Conservation (phyloP, 2,797 vertebrate species). For the Peromyscus aztecus region DNA sequence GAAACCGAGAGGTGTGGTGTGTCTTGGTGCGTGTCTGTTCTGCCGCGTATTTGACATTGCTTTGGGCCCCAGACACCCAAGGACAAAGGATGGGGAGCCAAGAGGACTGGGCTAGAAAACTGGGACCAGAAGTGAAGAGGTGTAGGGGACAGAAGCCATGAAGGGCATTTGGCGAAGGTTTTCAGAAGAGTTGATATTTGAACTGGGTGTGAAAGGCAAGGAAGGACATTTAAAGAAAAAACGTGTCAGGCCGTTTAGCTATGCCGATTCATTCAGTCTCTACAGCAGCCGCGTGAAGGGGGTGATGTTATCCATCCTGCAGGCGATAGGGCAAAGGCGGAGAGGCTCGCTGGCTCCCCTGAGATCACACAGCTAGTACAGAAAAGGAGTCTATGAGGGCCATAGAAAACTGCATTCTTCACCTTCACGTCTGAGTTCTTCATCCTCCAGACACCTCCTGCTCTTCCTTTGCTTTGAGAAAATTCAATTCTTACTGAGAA, state of each 20-base stretch:
- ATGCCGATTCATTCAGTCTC: neutral
- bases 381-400: neutral
- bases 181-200: conserved; percentile 9
- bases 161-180: neutral
- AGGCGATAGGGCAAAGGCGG: conserved; percentile 13
- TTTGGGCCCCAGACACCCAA: neutral
- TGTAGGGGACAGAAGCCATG: neutral
- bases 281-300: neutral
- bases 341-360: neutral
- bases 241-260: neutral
- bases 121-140: neutral
- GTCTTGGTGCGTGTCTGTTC: neutral
- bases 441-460: neutral
- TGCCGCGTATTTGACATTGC: conserved; percentile 42
- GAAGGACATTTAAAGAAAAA: neutral
- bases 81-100: neutral
- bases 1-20: conserved; percentile 43
- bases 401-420: neutral
- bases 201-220: conserved; percentile 26
- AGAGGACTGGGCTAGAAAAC: neutral
- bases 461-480: neutral
- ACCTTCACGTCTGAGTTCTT: fast-evolving
- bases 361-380: conserved; percentile 19
- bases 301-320: neutral
- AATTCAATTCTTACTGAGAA: conserved; percentile 27